Evolutionary conservation across 2,797 vertebrate genomes (phyloP), one percentile per base, ranked within the genome.

Genomic region (Hylomyscus alleni): DNA sequence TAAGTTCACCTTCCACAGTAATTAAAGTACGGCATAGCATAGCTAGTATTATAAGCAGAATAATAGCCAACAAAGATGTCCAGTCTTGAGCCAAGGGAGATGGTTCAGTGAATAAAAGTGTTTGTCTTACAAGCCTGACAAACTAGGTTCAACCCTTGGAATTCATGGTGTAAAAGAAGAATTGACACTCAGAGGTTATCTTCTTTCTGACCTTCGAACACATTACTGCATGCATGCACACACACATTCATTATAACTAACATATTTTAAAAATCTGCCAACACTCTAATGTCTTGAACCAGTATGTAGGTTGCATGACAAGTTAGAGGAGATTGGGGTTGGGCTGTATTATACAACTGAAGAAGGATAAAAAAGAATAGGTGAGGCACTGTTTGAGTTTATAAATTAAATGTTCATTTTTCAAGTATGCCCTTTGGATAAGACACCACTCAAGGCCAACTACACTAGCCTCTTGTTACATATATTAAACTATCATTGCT

Each of bases 311-410:
- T 83, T 90, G 37, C 34, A 65, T 81, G 44, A 13, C 12, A 93
- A 76, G 31, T 24, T 5, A 2, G 0, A 2, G 12, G 3, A 40
- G 17, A 47, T 82, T 91, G 37, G 73, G 37, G 1, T 13, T 76
- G n/a, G 88, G 24, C 26, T 54, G 24, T 76, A 67, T 83, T 19
- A 90, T 52, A 95, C 29, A 96, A 84, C 67, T 76, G n/a, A 37
- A 15, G 73, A n/a, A 47, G 0, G 7, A 75, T 31, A n/a, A 91
- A 81, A 93, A 1, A 24, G 60, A 77, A 62, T 4, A 90, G 40
- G 4, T 44, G 31, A 96, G 83, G 19, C 19, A 75, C 44, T 69
- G 6, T n/a, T 88, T 94, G 65, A 65, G 19, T 82, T 91, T 44
- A 78, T 67, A 4, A 72, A 56, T 72, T 83, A 67, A 37, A 40